Evolutionary conservation across 2,113 vertebrate species (phyloP).

Genomic region (Vulpes ferrilata): DNA sequence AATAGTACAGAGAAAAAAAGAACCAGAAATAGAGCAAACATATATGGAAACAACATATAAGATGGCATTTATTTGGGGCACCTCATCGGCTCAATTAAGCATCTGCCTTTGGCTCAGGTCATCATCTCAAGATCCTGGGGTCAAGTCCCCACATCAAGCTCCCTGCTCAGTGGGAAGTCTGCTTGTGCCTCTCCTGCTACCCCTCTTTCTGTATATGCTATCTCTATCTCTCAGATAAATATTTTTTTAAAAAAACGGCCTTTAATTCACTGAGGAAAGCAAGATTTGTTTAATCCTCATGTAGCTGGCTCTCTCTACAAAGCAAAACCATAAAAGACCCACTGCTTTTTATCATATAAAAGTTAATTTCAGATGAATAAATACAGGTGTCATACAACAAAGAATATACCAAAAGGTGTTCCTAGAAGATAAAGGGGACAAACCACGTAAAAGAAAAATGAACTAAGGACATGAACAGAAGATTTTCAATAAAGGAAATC

Average conservation of each 20-base stretch:
- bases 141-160: neutral
- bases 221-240: neutral
- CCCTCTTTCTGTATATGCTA: neutral
- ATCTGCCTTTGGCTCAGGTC: neutral
- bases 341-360: neutral
- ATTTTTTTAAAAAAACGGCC: neutral
- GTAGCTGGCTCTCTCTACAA: neutral
- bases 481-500: slow-evolving; percentile 36
- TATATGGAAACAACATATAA: neutral
- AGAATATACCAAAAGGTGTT: neutral
- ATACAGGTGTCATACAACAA: neutral
- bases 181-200: neutral
- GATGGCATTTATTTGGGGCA: neutral
- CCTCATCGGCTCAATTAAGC: neutral
- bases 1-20: slow-evolving; percentile 49
- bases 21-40: slow-evolving; percentile 52
- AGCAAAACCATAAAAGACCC: neutral
- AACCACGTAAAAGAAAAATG: slow-evolving; percentile 4
- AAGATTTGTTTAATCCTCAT: neutral
- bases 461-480: neutral
- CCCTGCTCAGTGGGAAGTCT: neutral
- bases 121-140: neutral
- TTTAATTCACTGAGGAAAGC: slow-evolving; percentile 15
- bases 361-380: slow-evolving; percentile 43
- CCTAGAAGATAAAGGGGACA: neutral